phyloP scores from a whole-genome alignment of 2,113 vertebrate genomes.

The Grammomys dolichurus region DNA sequence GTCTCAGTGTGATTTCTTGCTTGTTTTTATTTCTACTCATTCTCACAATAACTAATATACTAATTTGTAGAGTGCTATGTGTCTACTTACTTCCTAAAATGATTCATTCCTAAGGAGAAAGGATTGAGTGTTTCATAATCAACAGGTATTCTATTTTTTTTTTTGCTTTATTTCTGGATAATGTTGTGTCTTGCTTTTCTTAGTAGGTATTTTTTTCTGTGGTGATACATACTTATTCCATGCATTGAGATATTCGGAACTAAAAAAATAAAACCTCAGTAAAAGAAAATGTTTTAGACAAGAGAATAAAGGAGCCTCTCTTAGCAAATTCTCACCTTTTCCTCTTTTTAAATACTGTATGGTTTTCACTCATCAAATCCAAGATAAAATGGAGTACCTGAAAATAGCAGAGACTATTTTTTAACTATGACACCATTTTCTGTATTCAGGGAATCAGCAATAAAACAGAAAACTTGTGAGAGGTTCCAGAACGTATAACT shows the following conservation, averaged over 20 bases:
- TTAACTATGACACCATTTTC: background rate
- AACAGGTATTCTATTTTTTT: background rate
- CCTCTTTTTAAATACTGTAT: conserved; percentile 80
- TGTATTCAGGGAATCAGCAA: background rate
- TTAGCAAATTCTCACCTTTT: conserved; percentile 83
- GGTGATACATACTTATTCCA: background rate
- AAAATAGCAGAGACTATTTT: conserved; percentile 43
- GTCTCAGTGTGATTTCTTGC: background rate
- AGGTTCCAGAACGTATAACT: background rate
- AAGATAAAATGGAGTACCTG: conserved; percentile 87
- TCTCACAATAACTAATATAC: background rate
- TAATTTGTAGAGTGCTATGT: background rate
- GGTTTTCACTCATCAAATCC: conserved; percentile 83
- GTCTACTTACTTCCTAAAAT: background rate
- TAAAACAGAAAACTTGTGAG: background rate
- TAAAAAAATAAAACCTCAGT: background rate
- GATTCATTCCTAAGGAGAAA: background rate
- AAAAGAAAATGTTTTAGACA: conserved; percentile 40
- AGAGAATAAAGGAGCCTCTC: background rate
- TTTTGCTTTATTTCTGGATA: background rate
- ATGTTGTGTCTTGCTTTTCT: background rate
- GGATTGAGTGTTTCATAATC: background rate
- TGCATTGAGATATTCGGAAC: background rate
- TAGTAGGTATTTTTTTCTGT: background rate
- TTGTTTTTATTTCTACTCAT: background rate